These are phyloP conservation scores for Numenius arquata DNA, from an alignment of 2,113 vertebrate species.

Conservation along the genomic window DNA sequence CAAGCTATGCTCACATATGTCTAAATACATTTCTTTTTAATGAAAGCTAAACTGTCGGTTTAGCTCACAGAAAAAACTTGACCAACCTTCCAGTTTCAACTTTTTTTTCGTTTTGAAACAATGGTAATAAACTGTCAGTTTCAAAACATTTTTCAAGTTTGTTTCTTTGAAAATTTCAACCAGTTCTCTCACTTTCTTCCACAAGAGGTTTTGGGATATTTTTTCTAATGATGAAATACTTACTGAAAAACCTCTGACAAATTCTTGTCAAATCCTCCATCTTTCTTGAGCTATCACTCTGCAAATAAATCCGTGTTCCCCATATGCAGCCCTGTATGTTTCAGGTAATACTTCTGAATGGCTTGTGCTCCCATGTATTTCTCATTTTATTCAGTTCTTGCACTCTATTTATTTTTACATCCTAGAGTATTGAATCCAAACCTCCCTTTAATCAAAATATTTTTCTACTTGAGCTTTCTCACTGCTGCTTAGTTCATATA, in stretches of 20 bases:
- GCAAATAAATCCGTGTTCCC: neutral
- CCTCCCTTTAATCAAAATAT: neutral
- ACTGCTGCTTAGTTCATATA: neutral
- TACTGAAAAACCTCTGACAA: neutral
- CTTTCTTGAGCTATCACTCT: neutral
- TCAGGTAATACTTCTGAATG: neutral
- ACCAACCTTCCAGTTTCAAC: neutral
- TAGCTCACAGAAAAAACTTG: neutral
- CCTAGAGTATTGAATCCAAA: neutral
- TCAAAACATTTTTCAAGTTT: neutral
- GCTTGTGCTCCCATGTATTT: neutral
- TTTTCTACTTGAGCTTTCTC: neutral
- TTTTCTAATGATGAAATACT: neutral
- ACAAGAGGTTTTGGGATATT: neutral
- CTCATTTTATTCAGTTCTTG: neutral
- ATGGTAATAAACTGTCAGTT: neutral
- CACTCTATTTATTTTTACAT: neutral
- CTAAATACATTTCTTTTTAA: neutral
- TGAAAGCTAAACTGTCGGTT: neutral
- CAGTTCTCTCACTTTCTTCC: neutral
- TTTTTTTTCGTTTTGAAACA: neutral
- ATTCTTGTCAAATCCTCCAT: neutral
- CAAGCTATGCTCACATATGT: neutral
- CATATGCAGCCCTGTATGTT: neutral
- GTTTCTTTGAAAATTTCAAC: neutral